These are phyloP conservation scores for Urocolius indicus DNA, from an alignment of 2,113 vertebrate genomes.

Conservation along the genomic window DNA sequence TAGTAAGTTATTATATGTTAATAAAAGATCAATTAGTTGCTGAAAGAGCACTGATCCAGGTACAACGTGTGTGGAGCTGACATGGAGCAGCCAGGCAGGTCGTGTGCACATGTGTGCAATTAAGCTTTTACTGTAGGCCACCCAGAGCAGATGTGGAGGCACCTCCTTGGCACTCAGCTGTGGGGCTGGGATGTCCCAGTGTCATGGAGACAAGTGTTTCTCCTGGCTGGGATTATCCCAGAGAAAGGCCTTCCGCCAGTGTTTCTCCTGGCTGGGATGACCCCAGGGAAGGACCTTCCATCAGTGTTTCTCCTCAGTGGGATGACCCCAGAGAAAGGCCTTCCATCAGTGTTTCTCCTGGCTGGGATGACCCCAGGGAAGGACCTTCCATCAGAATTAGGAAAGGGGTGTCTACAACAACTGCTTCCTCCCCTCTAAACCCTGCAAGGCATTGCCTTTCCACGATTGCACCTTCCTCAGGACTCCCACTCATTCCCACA, in stretches of 20 bases:
- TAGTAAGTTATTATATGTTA: slow-evolving; percentile 82
- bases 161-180: slow-evolving; percentile 2
- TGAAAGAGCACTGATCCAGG: slow-evolving; percentile 77
- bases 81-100: slow-evolving; percentile 45
- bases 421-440: background rate
- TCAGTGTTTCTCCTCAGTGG: background rate
- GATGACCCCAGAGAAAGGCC: background rate
- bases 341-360: background rate
- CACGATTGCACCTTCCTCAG: fast-evolving
- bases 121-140: slow-evolving; percentile 47
- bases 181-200: background rate
- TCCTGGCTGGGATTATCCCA: background rate
- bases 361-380: background rate
- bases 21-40: slow-evolving; percentile 83
- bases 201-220: background rate
- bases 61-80: slow-evolving; percentile 74
- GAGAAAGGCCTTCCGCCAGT: background rate
- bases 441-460: fast-evolving
- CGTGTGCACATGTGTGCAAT: slow-evolving; percentile 21
- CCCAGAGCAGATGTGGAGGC: slow-evolving; percentile 19
- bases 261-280: background rate
- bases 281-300: background rate
- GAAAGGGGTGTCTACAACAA: too few species aligned
- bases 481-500: fast-evolving
- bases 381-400: background rate